Percentiles rank a stretch among this genome's conserved stretches.
phyloP scores from a whole-genome alignment of 2,113 vertebrate species.

The Archilochus colubris region DNA sequence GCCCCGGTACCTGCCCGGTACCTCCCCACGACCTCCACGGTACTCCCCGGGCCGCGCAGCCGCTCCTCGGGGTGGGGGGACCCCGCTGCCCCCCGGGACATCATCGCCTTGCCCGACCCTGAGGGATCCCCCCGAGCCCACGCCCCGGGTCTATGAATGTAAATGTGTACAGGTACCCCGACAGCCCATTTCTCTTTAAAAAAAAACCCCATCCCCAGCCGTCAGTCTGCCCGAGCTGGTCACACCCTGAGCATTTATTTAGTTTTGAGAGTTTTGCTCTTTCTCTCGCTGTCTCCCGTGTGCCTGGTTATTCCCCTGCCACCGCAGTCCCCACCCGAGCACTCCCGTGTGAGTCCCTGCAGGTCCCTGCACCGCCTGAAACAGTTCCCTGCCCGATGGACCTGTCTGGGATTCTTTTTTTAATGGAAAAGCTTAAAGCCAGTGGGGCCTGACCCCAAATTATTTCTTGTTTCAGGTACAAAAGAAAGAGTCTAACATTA shows the following conservation, averaged over 20 bases:
- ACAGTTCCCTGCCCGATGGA: fast-evolving
- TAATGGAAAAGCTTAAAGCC: background rate
- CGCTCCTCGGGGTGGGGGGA: too few species aligned
- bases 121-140: too few species aligned
- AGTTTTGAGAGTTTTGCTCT: background rate
- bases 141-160: too few species aligned
- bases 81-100: too few species aligned
- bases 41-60: background rate
- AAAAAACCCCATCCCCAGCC: fast-evolving
- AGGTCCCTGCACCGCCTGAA: background rate
- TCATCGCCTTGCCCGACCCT: background rate
- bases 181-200: background rate
- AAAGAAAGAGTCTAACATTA: background rate
- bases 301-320: fast-evolving
- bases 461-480: background rate
- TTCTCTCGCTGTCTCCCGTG: fast-evolving
- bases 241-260: fast-evolving
- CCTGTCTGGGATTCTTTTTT: fast-evolving
- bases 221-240: fast-evolving
- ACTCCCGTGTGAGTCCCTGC: too few species aligned
- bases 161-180: too few species aligned
- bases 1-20: too few species aligned
- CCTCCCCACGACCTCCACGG: background rate
- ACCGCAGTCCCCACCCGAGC: fast-evolving
- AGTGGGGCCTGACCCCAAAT: background rate